These are phyloP conservation scores for Pelmatolapia mariae DNA, from an alignment of 2,113 vertebrate genomes.

Conservation along the genomic window DNA sequence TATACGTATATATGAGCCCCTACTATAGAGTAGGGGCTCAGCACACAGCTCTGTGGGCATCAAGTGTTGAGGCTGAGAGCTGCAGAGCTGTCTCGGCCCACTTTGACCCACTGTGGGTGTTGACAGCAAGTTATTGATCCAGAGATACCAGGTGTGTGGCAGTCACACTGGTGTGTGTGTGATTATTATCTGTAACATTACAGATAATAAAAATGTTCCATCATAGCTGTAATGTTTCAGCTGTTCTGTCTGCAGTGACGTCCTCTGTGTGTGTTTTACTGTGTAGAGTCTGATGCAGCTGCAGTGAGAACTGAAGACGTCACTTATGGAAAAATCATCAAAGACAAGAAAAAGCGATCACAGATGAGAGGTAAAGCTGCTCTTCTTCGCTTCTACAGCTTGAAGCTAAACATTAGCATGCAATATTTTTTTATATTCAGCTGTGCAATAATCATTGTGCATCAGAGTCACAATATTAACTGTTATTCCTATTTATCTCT, in stretches of 20 bases:
- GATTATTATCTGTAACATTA: neutral
- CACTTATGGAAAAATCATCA: neutral
- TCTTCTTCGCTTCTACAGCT: neutral
- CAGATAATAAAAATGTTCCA: neutral
- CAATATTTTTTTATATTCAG: no score
- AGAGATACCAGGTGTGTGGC: neutral
- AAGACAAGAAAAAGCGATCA: neutral
- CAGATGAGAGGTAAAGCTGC: neutral
- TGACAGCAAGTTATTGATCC: neutral
- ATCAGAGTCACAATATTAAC: no score
- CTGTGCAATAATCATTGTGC: no score
- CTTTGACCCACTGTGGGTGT: neutral
- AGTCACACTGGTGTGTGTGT: neutral
- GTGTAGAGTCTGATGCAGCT: neutral
- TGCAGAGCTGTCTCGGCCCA: accelerated
- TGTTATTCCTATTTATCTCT: no score
- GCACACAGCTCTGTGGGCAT: neutral
- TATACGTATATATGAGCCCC: no score
- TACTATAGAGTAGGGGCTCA: neutral
- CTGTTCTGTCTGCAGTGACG: no score
- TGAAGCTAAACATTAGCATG: no score
- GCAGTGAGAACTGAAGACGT: neutral
- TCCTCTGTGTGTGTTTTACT: neutral
- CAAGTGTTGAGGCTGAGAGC: neutral
- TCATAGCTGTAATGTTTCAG: neutral